phyloP scores from a whole-genome alignment of 2,797 vertebrate genomes.

The Clarias pachynema region DNA sequence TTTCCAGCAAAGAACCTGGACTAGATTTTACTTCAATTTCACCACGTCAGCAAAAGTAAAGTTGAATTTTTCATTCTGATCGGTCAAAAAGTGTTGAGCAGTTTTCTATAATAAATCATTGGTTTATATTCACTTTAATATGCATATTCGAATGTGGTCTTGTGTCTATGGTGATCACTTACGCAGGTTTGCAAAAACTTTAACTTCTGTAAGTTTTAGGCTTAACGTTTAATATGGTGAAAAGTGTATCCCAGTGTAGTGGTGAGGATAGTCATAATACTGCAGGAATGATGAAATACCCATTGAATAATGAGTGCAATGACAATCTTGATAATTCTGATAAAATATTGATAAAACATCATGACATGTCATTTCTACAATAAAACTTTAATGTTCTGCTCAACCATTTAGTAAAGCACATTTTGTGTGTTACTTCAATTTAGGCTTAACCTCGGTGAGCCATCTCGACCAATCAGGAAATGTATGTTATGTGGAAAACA shows the following conservation, averaged over 20 bases:
- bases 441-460: too few relatives aligned
- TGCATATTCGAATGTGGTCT: background rate
- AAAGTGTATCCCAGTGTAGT: background rate
- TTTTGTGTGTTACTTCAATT: too few relatives aligned
- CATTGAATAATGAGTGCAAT: background rate
- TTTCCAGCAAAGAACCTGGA: slow-evolving; percentile 25
- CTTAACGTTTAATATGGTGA: background rate
- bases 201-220: background rate
- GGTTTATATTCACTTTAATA: background rate
- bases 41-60: background rate
- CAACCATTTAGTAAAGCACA: too few relatives aligned
- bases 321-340: background rate
- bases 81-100: background rate
- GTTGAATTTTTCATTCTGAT: background rate
- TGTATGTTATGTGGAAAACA: too few relatives aligned
- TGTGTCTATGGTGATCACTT: background rate
- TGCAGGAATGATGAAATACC: background rate
- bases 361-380: background rate
- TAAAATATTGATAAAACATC: background rate
- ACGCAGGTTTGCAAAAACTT: background rate
- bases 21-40: slow-evolving; percentile 11
- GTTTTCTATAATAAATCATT: background rate
- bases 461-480: too few relatives aligned
- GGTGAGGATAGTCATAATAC: background rate
- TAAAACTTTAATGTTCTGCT: background rate